Conservation (phyloP, 2,888 invertebrate species). For the Nemapogon koenigi region DNA sequence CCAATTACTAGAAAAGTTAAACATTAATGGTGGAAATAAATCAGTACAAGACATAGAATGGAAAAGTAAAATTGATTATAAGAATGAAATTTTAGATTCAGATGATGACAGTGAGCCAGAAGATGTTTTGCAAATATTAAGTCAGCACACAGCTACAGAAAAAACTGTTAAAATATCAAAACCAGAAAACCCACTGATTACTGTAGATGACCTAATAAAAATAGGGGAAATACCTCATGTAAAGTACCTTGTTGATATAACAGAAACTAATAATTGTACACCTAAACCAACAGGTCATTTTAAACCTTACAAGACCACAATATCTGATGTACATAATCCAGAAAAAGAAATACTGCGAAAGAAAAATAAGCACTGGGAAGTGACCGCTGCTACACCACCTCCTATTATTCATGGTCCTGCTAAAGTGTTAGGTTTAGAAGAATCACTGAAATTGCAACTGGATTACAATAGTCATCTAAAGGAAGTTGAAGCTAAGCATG, state of each 20-base stretch:
- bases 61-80: constrained; percentile 49
- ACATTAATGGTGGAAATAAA: constrained; percentile 47
- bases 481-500: constrained; percentile 61
- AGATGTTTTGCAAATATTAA: constrained; percentile 65
- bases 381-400: constrained; percentile 70
- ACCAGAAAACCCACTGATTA: constrained; percentile 53
- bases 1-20: constrained; percentile 52
- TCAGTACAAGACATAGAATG: constrained; percentile 65
- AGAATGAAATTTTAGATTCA: constrained; percentile 45
- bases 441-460: constrained; percentile 63
- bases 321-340: constrained; percentile 59
- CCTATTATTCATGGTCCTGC: constrained; percentile 58
- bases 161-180: constrained; percentile 50
- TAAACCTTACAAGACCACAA: constrained; percentile 66
- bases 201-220: constrained; percentile 52
- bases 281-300: constrained; percentile 41
- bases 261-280: constrained; percentile 37
- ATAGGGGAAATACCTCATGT: constrained; percentile 55
- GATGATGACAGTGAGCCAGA: constrained; percentile 67
- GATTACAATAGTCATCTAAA: constrained; percentile 50
- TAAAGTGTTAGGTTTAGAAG: constrained; percentile 57
- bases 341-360: constrained; percentile 55
- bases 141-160: constrained; percentile 54
- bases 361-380: constrained; percentile 64
- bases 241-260: constrained; percentile 59